Percentiles rank a stretch among this genome's conserved stretches.
phyloP scores from a whole-genome alignment of 2,888 invertebrate genomes.

The Koerneria pararmatus region DNA sequence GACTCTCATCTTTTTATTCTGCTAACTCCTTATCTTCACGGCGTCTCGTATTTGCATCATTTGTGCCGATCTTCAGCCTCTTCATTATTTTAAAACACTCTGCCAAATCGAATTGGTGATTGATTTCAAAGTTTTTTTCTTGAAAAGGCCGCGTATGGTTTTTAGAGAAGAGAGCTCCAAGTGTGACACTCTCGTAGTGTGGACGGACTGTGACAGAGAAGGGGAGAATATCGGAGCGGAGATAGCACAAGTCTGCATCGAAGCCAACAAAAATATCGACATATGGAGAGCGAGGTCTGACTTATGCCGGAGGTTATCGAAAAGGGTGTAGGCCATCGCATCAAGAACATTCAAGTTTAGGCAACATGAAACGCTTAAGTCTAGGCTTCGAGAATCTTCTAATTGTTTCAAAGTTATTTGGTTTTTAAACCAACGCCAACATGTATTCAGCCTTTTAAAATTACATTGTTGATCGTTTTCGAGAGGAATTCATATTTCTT shows the following conservation, averaged over 20 bases:
- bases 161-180: constrained; percentile 61
- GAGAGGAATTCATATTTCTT: too few species aligned
- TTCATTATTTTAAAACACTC: constrained; percentile 1
- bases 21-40: not conserved
- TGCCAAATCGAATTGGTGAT: not conserved
- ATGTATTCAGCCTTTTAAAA: too few species aligned
- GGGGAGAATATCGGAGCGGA: constrained; percentile 98
- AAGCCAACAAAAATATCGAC: constrained; percentile 66
- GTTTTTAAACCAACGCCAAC: too few species aligned
- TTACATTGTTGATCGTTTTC: too few species aligned
- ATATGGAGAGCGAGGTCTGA: constrained; percentile 47
- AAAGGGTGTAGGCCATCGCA: too few species aligned
- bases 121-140: not conserved
- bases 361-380: too few species aligned
- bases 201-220: constrained; percentile 99
- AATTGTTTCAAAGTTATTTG: not conserved
- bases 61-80: not conserved
- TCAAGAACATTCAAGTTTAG: too few species aligned
- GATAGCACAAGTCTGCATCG: constrained; percentile 75
- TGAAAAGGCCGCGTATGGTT: constrained; percentile 6
- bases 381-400: not conserved
- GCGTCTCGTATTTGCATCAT: not conserved
- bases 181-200: constrained; percentile 75
- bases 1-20: too few species aligned
- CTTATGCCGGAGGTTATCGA: too few species aligned